These are phyloP conservation scores for Okamejei kenojei DNA, from an alignment of 2,797 vertebrate species.

Conservation along the genomic window DNA sequence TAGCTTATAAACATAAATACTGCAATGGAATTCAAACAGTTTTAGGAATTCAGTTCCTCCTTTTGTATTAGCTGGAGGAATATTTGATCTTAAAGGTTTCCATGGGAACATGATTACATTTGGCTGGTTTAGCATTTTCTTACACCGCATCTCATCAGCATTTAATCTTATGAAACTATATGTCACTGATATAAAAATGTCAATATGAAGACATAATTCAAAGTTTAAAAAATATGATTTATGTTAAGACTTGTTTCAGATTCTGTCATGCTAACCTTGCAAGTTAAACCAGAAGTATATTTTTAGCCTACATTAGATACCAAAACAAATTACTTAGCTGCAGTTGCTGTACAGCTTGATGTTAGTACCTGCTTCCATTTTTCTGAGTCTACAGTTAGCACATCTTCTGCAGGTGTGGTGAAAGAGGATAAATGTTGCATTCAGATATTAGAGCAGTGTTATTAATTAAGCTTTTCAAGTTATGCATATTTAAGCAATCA, in stretches of 20 bases:
- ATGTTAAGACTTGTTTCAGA: neutral
- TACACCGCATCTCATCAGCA: neutral
- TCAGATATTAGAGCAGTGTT: conserved; percentile 7
- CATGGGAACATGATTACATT: conserved; percentile 1
- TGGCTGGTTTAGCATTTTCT: neutral
- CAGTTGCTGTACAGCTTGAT: neutral
- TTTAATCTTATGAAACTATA: neutral
- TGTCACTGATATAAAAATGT: neutral
- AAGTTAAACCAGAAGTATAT: neutral
- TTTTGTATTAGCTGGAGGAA: neutral
- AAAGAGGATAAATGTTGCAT: neutral
- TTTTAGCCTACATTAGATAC: neutral
- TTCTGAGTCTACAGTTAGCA: neutral
- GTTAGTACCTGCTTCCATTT: neutral
- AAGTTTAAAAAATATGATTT: neutral
- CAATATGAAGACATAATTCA: neutral
- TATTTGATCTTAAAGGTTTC: conserved; percentile 2
- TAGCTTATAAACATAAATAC: neutral
- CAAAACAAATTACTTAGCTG: neutral
- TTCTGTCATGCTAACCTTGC: neutral
- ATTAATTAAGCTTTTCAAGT: neutral
- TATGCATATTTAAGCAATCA: neutral
- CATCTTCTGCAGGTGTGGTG: neutral
- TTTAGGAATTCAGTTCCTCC: neutral
- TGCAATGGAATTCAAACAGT: neutral